Evolutionary conservation across 2,797 vertebrate genomes (phyloP).

Genomic region (Rhodeus uyekii): DNA sequence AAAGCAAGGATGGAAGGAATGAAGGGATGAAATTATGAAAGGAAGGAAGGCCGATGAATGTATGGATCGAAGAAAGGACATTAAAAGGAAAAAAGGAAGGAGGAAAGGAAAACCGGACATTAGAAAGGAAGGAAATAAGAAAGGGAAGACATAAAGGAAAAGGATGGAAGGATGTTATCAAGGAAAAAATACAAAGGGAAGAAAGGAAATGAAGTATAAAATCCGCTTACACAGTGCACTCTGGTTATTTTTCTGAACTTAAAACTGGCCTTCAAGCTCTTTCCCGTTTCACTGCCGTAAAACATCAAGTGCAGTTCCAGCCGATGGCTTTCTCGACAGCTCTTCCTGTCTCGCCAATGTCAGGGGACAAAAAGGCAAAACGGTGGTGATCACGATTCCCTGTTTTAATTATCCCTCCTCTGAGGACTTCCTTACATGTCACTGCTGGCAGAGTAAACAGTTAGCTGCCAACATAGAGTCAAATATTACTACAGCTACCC

Average conservation of each 20-base stretch:
- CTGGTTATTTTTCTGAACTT: conserved; percentile 33
- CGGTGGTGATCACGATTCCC: conserved; percentile 38
- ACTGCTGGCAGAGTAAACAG: conserved; percentile 54
- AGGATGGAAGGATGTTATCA: no score
- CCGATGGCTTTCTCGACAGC: conserved; percentile 43
- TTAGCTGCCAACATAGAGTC: conserved; percentile 38
- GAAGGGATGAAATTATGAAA: not conserved
- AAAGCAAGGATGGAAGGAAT: not conserved
- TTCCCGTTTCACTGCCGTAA: conserved; percentile 17
- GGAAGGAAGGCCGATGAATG: not conserved
- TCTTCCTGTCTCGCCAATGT: conserved; percentile 30
- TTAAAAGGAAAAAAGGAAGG: not conserved
- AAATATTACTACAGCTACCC: conserved; percentile 33
- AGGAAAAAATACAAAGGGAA: no score
- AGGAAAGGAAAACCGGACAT: not conserved
- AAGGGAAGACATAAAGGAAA: not conserved
- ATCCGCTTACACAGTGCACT: not conserved
- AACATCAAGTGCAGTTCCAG: conserved; percentile 28
- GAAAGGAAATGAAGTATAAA: not conserved
- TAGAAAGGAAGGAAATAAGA: not conserved
- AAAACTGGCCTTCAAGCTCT: conserved; percentile 23
- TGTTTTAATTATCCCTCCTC: conserved; percentile 55
- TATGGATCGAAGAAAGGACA: not conserved
- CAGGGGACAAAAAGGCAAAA: conserved; percentile 18
- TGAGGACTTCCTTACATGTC: conserved; percentile 36